A percentile compares a stretch with the other conserved stretches of the same genome.
These are phyloP conservation scores for Conger conger DNA, from an alignment of 2,113 vertebrate genomes.

Conservation along the genomic window DNA sequence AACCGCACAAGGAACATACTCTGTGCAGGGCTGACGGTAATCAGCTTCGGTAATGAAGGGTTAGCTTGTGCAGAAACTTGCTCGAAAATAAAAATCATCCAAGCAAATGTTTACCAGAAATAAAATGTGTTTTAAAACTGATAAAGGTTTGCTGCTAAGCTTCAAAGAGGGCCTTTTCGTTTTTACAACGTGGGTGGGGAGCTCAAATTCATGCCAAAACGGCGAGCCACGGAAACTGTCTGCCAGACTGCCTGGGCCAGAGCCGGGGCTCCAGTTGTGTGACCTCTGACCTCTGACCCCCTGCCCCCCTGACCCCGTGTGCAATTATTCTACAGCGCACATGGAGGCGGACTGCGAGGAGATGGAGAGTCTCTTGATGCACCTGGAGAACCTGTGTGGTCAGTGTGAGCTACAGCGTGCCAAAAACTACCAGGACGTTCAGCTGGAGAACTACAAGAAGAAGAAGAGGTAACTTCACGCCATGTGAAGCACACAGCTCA, in stretches of 20 bases:
- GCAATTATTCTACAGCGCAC: background rate
- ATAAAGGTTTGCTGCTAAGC: background rate
- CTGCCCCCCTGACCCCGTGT: background rate
- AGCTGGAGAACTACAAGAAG: background rate
- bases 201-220: background rate
- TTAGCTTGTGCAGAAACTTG: background rate
- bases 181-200: background rate
- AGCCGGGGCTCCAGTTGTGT: background rate
- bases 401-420: background rate
- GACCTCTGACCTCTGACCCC: background rate
- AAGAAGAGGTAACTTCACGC: background rate
- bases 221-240: background rate
- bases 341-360: slow-evolving; percentile 8
- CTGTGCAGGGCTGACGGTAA: background rate
- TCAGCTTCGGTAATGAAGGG: background rate
- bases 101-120: slow-evolving; percentile 2
- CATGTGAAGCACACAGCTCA: background rate
- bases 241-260: background rate
- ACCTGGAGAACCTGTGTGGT: background rate
- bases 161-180: background rate
- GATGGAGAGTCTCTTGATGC: slow-evolving; percentile 6
- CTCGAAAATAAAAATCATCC: background rate
- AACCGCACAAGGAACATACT: background rate
- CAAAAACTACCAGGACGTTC: background rate
- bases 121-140: background rate